phyloP scores from a whole-genome alignment of 1,140 invertebrate species.

The Melanaphis sacchari region DNA sequence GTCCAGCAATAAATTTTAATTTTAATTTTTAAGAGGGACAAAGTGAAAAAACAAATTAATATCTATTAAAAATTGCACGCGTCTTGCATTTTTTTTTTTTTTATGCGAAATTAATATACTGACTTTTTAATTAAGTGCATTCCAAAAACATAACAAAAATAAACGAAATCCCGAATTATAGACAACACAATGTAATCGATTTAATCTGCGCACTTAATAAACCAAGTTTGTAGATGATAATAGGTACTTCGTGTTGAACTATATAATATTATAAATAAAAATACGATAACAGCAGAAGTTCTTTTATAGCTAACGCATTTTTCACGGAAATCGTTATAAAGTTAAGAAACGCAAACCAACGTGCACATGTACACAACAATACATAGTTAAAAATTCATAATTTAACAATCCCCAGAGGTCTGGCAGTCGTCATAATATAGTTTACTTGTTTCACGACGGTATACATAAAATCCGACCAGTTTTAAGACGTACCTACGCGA shows the following conservation, averaged over 20 bases:
- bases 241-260: neutral
- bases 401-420: neutral
- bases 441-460: neutral
- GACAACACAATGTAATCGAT: neutral
- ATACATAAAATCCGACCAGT: neutral
- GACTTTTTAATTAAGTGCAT: neutral
- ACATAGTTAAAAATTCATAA: neutral
- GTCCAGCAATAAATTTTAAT: too few species aligned
- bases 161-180: neutral
- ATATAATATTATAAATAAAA: neutral
- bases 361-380: neutral
- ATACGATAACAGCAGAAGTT: neutral
- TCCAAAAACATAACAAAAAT: neutral
- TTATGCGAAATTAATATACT: neutral
- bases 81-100: neutral
- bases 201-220: neutral
- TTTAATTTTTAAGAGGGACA: too few species aligned
- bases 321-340: neutral
- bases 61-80: neutral
- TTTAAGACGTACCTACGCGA: neutral
- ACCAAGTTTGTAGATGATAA: neutral
- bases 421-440: neutral
- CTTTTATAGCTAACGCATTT: neutral
- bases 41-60: neutral
- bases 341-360: neutral